These are phyloP conservation scores for Hipposideros armiger DNA, from an alignment of 2,113 vertebrate species.

Conservation along the genomic window DNA sequence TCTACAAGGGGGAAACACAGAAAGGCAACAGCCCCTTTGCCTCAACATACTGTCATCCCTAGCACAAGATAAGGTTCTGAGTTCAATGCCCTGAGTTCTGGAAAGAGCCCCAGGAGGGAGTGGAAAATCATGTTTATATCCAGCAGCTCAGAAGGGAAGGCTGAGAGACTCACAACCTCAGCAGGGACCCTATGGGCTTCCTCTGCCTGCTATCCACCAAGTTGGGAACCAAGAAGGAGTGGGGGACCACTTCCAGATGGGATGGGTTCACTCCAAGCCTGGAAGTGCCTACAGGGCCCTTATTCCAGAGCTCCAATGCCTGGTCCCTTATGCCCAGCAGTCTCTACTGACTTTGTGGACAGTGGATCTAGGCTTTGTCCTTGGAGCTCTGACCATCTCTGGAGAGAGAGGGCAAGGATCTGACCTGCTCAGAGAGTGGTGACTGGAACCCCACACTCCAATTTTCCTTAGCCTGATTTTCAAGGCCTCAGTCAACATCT, in stretches of 20 bases:
- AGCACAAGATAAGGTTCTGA: not conserved
- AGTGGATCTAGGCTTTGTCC: not conserved
- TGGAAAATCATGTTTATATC: not conserved
- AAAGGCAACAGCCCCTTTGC: not conserved
- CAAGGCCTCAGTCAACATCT: not conserved
- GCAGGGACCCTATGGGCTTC: not conserved
- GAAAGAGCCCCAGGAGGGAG: not conserved
- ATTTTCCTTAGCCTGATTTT: not conserved
- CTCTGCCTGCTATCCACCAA: not conserved
- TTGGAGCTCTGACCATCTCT: not conserved
- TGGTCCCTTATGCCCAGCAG: not conserved
- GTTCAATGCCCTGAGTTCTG: not conserved
- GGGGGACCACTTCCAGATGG: not conserved
- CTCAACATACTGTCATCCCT: accelerated
- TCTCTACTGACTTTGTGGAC: not conserved
- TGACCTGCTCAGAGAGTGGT: not conserved
- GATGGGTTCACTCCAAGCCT: not conserved
- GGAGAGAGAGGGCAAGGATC: not conserved
- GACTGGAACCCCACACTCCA: not conserved
- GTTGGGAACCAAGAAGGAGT: not conserved
- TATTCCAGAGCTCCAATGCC: not conserved
- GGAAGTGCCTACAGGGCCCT: not conserved
- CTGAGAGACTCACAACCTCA: not conserved
- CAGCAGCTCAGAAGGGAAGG: not conserved
- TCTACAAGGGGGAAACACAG: not conserved